Percentiles rank a stretch among this genome's conserved stretches.
Conservation (phyloP, 1,140 invertebrate genomes). For the Hyposmocoma kahamanoa region DNA sequence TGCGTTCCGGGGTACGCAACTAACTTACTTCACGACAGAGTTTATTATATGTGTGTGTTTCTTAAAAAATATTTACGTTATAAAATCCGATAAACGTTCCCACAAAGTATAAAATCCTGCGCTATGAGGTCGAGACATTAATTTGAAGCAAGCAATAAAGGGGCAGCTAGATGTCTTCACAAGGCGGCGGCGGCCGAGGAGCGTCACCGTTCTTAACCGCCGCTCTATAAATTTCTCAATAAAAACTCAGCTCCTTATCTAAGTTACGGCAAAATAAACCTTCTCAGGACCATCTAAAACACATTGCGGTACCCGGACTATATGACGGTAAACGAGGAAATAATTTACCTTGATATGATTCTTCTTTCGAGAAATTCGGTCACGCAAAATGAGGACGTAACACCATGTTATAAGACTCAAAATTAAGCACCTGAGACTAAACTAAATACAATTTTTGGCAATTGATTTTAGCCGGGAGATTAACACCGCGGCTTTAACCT, state of each 20-base stretch:
- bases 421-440: conserved; percentile 17
- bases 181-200: conserved; percentile 24
- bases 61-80: conserved; percentile 44
- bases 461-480: conserved; percentile 64
- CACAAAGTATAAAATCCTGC: conserved; percentile 63
- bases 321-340: conserved; percentile 47
- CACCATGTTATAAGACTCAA: conserved; percentile 24
- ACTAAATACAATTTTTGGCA: conserved; percentile 64
- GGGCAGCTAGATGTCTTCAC: conserved; percentile 57
- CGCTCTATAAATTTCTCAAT: conserved; percentile 64
- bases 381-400: conserved; percentile 39
- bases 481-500: conserved; percentile 55
- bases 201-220: conserved; percentile 48
- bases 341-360: conserved; percentile 65
- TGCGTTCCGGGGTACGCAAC: too few relatives aligned
- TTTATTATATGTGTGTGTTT: too few relatives aligned
- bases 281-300: conserved; percentile 31
- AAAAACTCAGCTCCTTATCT: conserved; percentile 40
- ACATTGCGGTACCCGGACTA: conserved; percentile 18
- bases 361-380: conserved; percentile 28
- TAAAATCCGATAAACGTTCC: conserved; percentile 62
- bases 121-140: conserved; percentile 61
- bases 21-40: too few relatives aligned
- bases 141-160: conserved; percentile 71
- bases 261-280: conserved; percentile 43